A percentile compares a stretch with the other conserved stretches of the same genome.
phyloP scores from a whole-genome alignment of 2,113 vertebrate species.

The Bostrychus sinensis region DNA sequence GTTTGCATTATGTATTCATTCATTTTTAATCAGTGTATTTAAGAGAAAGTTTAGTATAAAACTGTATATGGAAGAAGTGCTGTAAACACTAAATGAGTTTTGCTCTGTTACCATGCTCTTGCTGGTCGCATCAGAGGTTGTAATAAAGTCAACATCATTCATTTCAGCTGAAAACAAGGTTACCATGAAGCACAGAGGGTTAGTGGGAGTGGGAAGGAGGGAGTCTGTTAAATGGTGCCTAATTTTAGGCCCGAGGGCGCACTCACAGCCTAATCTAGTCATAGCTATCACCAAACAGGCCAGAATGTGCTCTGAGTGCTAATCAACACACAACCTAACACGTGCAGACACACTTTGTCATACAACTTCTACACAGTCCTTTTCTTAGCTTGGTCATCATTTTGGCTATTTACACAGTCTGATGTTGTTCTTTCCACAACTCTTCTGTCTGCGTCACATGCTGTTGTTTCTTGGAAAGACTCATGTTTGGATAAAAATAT shows the following conservation, averaged over 20 bases:
- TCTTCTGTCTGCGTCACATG: slow-evolving; percentile 45
- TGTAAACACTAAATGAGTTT: neutral
- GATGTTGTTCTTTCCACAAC: slow-evolving; percentile 56
- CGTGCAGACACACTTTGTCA: slow-evolving; percentile 6
- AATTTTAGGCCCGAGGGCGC: slow-evolving; percentile 19
- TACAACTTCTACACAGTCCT: slow-evolving; percentile 9
- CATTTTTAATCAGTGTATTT: too few relatives aligned
- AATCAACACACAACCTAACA: neutral
- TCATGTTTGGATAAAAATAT: slow-evolving; percentile 53
- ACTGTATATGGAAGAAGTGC: neutral
- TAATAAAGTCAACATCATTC: slow-evolving; percentile 3
- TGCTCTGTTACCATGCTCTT: neutral
- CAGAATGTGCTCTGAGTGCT: slow-evolving; percentile 8
- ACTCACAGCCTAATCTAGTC: slow-evolving; percentile 19
- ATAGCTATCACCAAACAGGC: slow-evolving; percentile 10
- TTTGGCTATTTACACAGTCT: slow-evolving; percentile 37
- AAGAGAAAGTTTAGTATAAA: too few relatives aligned
- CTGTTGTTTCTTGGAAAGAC: slow-evolving; percentile 58
- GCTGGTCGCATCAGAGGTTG: neutral
- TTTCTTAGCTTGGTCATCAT: slow-evolving; percentile 23
- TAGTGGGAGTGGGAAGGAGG: slow-evolving; percentile 4
- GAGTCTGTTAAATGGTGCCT: slow-evolving; percentile 2
- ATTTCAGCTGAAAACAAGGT: neutral
- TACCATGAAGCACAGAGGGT: slow-evolving; percentile 11
- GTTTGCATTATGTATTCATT: too few relatives aligned